These are phyloP conservation scores for Bombyx huttoni DNA, from an alignment of 2,888 invertebrate species.

Conservation along the genomic window DNA sequence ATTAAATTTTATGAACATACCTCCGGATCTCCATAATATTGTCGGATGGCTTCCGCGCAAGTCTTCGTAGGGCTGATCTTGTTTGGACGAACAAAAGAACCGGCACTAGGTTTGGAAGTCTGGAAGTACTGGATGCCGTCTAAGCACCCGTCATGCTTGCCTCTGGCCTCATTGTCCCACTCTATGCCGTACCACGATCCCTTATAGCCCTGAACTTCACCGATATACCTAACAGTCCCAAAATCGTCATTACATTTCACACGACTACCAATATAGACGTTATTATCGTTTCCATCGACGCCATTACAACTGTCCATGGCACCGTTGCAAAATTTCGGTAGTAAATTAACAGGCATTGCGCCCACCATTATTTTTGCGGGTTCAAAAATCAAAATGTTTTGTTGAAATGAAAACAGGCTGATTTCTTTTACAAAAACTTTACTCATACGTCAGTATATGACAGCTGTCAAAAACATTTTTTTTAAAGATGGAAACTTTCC, in stretches of 20 bases:
- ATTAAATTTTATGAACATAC: constrained; percentile 20
- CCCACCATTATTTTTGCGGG: constrained; percentile 64
- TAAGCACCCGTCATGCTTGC: constrained; percentile 93
- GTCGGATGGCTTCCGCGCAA: constrained; percentile 80
- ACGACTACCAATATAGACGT: constrained; percentile 62
- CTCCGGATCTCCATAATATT: constrained; percentile 61
- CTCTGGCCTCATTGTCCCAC: constrained; percentile 91
- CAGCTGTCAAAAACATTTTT: background rate
- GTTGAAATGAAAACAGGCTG: constrained; percentile 58
- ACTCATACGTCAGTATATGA: constrained; percentile 7
- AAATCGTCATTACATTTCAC: constrained; percentile 55
- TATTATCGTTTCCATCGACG: constrained; percentile 52
- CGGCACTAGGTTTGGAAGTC: constrained; percentile 82
- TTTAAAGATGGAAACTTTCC: background rate
- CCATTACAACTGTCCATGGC: constrained; percentile 65
- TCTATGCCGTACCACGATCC: constrained; percentile 95
- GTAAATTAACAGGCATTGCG: constrained; percentile 68
- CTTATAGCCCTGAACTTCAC: constrained; percentile 78
- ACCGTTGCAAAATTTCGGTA: constrained; percentile 68
- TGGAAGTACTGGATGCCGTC: constrained; percentile 87
- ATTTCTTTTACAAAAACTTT: constrained; percentile 34
- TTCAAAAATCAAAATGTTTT: constrained; percentile 61
- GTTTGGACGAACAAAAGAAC: constrained; percentile 89
- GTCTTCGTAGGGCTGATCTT: constrained; percentile 83
- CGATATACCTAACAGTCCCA: constrained; percentile 80